A percentile compares a stretch with the other conserved stretches of the same genome.
Conservation (phyloP, 2,113 vertebrate genomes). For the Meles meles region DNA sequence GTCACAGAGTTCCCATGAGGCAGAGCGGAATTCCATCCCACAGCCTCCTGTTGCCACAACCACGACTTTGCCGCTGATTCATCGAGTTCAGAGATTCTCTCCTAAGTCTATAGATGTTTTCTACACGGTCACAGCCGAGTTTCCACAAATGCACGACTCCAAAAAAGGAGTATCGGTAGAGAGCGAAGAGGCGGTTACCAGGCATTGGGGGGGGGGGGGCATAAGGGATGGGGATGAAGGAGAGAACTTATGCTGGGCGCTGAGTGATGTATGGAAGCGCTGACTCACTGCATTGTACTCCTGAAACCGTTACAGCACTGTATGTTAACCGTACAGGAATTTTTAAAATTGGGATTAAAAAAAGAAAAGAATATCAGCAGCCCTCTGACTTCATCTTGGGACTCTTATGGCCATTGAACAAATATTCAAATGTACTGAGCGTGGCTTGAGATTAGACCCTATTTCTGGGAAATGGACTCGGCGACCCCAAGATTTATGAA, state of each 20-base stretch:
- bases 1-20: neutral
- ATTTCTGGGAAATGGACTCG: neutral
- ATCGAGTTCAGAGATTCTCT: neutral
- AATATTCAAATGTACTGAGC: neutral
- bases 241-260: neutral
- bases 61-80: neutral
- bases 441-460: neutral
- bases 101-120: neutral
- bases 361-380: neutral
- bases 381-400: neutral
- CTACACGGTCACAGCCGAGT: neutral
- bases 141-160: neutral
- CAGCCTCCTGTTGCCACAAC: neutral
- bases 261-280: neutral
- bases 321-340: neutral
- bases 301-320: neutral
- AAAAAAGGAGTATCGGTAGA: neutral
- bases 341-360: neutral
- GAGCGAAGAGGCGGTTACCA: neutral
- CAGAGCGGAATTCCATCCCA: neutral
- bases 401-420: too few relatives aligned
- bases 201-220: fast-evolving
- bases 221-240: neutral
- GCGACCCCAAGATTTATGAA: neutral
- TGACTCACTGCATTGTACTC: neutral